Evolutionary conservation across 2,888 invertebrate species (phyloP), one percentile per base, ranked within the genome.

Genomic region (Plagodis dolabraria): DNA sequence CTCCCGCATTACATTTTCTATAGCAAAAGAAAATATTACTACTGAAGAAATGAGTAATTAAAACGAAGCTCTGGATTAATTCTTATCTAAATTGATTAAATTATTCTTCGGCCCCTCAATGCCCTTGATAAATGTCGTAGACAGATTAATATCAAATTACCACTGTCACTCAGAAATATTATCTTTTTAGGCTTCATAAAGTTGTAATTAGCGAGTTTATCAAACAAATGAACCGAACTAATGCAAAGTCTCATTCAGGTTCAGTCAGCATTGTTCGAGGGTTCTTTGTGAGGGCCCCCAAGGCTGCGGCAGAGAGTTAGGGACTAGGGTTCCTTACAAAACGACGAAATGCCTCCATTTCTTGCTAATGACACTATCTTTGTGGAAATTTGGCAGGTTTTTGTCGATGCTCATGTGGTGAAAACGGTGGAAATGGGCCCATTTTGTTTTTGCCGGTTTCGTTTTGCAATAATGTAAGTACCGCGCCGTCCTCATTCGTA

Each of bases 301-400:
- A 55, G 59, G 54, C 60, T 56, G 53, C 58, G 71, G 64, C 52
- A 43, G 12, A 11, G 43, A 43, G 43, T 12, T 7, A 8, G 43
- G 6, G 43, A 12, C 12, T 43, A 43, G 64, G 12, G 33, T 11
- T 12, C 54, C 38, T 33, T 40, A 38, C 46, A 53, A 38, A 53
- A 40, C 10, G 40, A 11, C 12, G 43, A 12, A 74, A 74, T 67
- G 71, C 69, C 67, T 64, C 69, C 72, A 77, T 79, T 67, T 73
- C 68, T 70, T 72, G 75, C 72, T 79, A 82, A 83, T 80, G 80
- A 75, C 78, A 82, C 78, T 77, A 79, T 77, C 71, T 72, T 70
- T 72, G 72, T 68, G 74, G 56, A 53, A 76, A 76, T 77, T 80
- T 79, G 69, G 69, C 69, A 63, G 69, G 67, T 67, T 67, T 67